Conservation (phyloP, 2,113 vertebrate species). For the Corydoras sp. region DNA sequence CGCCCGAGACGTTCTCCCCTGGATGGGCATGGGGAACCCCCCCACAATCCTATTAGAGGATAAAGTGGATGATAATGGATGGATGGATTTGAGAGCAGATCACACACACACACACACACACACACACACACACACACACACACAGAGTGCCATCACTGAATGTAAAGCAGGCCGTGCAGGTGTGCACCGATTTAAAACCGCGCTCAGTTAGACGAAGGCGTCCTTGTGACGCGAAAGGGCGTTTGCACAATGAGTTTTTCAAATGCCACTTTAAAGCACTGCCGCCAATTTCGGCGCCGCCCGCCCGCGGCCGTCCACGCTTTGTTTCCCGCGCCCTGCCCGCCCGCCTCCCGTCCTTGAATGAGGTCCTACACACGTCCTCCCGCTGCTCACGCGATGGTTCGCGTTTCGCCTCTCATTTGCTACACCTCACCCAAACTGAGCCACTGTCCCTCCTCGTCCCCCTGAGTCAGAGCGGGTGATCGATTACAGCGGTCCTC, state of each 20-base stretch:
- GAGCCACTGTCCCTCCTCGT: constrained; percentile 20
- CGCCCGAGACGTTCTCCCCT: too few relatives aligned
- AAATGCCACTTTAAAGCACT: constrained; percentile 21
- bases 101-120: too few relatives aligned
- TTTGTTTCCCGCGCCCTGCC: constrained; percentile 13
- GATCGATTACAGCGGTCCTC: constrained; percentile 63
- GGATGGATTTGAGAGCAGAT: too few relatives aligned
- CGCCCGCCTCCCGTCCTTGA: constrained; percentile 5
- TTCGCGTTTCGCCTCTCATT: constrained; percentile 30
- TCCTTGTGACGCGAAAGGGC: constrained; percentile 20
- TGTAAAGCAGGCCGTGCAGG: constrained; percentile 20
- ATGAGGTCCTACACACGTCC: neutral
- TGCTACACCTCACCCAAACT: constrained; percentile 27
- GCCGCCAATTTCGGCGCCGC: constrained; percentile 8
- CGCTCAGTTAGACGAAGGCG: constrained; percentile 4
- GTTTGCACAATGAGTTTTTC: constrained; percentile 13
- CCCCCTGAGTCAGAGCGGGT: constrained; percentile 51
- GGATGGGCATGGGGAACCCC: too few relatives aligned
- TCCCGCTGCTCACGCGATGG: neutral
- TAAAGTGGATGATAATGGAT: too few relatives aligned
- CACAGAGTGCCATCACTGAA: neutral
- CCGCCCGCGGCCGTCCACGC: neutral
- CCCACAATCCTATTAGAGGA: too few relatives aligned
- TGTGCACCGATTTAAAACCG: constrained; percentile 9
- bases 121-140: too few relatives aligned